Conservation (phyloP, 1,140 invertebrate species). For the Penaeus chinensis region DNA sequence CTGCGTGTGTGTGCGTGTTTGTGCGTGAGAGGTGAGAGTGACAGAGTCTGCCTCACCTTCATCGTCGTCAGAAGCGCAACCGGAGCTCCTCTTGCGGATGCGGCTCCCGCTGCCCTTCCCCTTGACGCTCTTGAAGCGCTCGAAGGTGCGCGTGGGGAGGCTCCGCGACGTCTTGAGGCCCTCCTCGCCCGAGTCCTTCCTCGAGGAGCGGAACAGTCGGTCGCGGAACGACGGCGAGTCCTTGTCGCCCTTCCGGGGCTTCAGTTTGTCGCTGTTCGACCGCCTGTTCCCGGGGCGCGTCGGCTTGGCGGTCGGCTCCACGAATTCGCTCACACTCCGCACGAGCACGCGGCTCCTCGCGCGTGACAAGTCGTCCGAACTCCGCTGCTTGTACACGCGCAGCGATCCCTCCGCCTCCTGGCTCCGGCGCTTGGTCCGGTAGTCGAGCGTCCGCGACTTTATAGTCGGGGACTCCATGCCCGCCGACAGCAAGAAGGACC, state of each 20-base stretch:
- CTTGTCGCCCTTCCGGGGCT: slow-evolving; percentile 3
- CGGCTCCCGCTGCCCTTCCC: not conserved
- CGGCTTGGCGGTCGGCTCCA: too few species aligned
- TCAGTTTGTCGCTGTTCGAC: not conserved
- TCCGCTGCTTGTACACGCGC: not conserved
- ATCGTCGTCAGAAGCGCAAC: slow-evolving; percentile 3
- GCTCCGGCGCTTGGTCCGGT: not conserved
- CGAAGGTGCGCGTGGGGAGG: slow-evolving; percentile 28
- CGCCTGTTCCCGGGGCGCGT: not conserved
- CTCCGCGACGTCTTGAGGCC: not conserved
- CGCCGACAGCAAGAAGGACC: not conserved
- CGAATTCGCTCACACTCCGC: slow-evolving; percentile 26
- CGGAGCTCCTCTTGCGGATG: not conserved
- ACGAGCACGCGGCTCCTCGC: not conserved
- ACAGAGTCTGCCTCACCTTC: slow-evolving; percentile 4
- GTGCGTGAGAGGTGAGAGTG: too few species aligned
- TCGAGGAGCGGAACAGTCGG: not conserved
- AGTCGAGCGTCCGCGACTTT: not conserved
- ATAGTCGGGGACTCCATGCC: too few species aligned
- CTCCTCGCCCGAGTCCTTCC: not conserved
- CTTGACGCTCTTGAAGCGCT: not conserved
- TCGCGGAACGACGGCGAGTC: not conserved
- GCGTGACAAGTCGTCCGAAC: slow-evolving; percentile 6
- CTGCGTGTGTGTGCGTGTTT: too few species aligned
- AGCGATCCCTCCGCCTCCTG: not conserved